A percentile compares a stretch with the other conserved stretches of the same genome.
These are phyloP conservation scores for Cistogaster globosa DNA, from an alignment of 2,888 invertebrate species.

Conservation along the genomic window DNA sequence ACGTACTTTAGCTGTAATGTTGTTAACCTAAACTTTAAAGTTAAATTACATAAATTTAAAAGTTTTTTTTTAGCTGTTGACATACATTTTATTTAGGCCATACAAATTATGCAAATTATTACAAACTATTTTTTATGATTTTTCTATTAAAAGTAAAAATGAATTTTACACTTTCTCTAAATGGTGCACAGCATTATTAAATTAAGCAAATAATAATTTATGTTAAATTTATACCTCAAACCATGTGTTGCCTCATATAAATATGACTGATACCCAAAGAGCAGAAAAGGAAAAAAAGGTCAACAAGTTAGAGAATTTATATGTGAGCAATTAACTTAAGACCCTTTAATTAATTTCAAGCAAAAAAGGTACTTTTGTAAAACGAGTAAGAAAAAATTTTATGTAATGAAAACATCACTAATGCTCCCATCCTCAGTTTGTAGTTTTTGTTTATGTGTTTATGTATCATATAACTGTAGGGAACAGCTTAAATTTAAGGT, in stretches of 20 bases:
- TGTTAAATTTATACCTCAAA: constrained; percentile 10
- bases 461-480: neutral
- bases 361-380: constrained; percentile 13
- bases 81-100: neutral
- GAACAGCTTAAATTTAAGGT: neutral
- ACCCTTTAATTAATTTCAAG: constrained; percentile 29
- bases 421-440: too few relatives aligned
- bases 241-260: constrained; percentile 32
- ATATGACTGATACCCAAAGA: neutral
- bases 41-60: too few relatives aligned
- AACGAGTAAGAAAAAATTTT: constrained; percentile 24
- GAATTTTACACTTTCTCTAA: neutral
- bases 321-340: constrained; percentile 51
- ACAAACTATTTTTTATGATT: neutral
- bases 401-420: constrained; percentile 55
- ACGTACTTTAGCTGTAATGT: too few relatives aligned
- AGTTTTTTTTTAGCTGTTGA: neutral
- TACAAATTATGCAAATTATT: too few relatives aligned
- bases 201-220: constrained; percentile 23
- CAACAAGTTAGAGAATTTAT: constrained; percentile 39
- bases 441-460: neutral
- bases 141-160: too few relatives aligned
- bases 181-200: constrained; percentile 3
- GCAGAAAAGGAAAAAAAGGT: constrained; percentile 19
- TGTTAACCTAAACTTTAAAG: too few relatives aligned